Conservation (phyloP, 2,113 vertebrate genomes). For the Pyrgilauda ruficollis region DNA sequence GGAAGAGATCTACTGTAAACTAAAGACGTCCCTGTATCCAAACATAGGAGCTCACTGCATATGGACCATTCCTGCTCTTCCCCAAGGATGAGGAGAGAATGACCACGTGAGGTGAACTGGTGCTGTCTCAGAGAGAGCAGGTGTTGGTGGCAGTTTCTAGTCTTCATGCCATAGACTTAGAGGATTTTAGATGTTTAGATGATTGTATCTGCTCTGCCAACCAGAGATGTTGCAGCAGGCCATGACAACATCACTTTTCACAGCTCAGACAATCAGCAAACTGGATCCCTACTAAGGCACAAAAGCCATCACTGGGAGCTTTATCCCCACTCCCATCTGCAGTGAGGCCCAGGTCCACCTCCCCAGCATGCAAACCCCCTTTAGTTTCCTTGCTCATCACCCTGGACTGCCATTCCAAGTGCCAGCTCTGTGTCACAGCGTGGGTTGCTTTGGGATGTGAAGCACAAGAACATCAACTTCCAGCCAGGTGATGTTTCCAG, state of each 20-base stretch:
- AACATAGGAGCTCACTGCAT: neutral
- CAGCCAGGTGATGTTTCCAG: neutral
- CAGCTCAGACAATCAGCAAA: neutral
- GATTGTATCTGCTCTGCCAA: neutral
- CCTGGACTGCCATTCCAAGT: neutral
- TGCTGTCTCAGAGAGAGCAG: neutral
- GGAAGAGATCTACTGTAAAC: neutral
- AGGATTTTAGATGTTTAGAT: neutral
- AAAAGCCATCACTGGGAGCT: neutral
- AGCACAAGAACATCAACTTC: neutral
- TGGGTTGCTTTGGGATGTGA: neutral
- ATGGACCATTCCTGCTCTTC: neutral
- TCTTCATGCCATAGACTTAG: neutral
- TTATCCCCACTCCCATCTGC: neutral
- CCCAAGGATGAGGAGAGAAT: neutral
- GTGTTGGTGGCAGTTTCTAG: neutral
- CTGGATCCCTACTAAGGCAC: neutral
- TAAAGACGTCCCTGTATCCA: neutral
- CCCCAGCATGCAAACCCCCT: neutral
- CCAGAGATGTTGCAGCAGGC: neutral
- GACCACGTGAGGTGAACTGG: neutral
- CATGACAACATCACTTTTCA: neutral
- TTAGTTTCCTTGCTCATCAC: neutral
- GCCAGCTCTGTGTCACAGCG: neutral
- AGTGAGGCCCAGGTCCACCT: neutral